Evolutionary conservation across 2,888 invertebrate genomes (phyloP), one percentile per base, ranked within the genome.

Genomic region (Balanococcus diminutus): DNA sequence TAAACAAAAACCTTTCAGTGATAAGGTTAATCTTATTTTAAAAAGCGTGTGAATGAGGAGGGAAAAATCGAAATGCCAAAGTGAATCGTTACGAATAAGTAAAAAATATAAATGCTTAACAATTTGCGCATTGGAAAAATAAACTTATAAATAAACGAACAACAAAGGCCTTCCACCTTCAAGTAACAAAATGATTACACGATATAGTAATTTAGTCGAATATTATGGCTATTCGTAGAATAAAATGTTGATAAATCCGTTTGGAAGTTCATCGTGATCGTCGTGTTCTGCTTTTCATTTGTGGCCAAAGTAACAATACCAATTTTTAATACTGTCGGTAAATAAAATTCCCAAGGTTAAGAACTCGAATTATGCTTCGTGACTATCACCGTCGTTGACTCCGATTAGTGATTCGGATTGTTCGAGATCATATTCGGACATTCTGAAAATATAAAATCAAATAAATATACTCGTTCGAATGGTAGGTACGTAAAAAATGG

Each of bases 341-440:
- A 67, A 67, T 67, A 75, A 75, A 75, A 75, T 75, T 32, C 75
- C 32, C 75, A 75, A 31, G 36, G 31, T 16, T 32, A n/a, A n/a
- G 11, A 8, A 11, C 22, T 32, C 22, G 6, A 22, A 51, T 86
- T n/a, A 86, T 2, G 86, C 86, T 86, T 86, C 86, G 56, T 86
- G 86, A 86, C 32, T 39, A 72, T 86, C 82, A 2, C 51, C 72
- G 22, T 86, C 86, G 39, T 81, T 82, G 9, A 86, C 61, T 28
- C 56, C 61, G 22, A 86, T 86, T 28, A 86, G 42, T 31, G 86
- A 86, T 61, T 86, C 86, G 19, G 86, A 82, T 67, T 86, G 86
- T 82, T 86, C 86, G 39, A 86, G 82, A 86, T 86, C 86, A 72
- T 86, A 86, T 67, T 86, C 86, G 5, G 86, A 61, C 81, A 86